These are phyloP conservation scores for Therioaphis trifolii DNA, from an alignment of 2,888 invertebrate species.

Conservation along the genomic window DNA sequence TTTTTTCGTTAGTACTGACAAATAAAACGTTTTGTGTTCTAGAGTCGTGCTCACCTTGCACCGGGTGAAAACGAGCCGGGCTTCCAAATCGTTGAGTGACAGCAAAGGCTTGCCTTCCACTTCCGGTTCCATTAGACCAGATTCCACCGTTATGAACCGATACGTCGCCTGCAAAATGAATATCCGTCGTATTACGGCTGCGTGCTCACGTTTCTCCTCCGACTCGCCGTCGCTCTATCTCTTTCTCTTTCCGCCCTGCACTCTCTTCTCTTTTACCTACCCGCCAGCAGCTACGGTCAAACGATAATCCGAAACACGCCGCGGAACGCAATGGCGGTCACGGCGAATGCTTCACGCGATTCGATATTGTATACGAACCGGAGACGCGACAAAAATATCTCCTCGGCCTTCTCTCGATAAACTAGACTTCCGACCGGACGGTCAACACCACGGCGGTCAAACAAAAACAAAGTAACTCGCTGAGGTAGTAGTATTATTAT, in stretches of 20 bases:
- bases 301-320: background rate
- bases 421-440: too few species aligned
- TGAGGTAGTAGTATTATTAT: too few species aligned
- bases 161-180: conserved; percentile 70
- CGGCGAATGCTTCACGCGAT: too few species aligned
- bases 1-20: background rate
- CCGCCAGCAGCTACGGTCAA: background rate
- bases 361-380: too few species aligned
- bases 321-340: too few species aligned
- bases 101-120: conserved; percentile 85
- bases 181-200: background rate
- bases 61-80: conserved; percentile 88
- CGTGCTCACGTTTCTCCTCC: too few species aligned
- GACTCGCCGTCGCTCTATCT: background rate
- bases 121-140: conserved; percentile 84
- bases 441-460: too few species aligned
- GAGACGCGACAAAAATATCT: too few species aligned
- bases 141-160: conserved; percentile 84
- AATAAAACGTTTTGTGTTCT: background rate
- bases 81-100: conserved; percentile 86
- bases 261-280: background rate
- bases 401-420: too few species aligned
- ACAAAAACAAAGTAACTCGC: too few species aligned
- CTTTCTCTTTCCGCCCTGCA: background rate
- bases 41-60: conserved; percentile 78